phyloP scores from a whole-genome alignment of 2,888 invertebrate genomes.

The Acrobasis consociella region DNA sequence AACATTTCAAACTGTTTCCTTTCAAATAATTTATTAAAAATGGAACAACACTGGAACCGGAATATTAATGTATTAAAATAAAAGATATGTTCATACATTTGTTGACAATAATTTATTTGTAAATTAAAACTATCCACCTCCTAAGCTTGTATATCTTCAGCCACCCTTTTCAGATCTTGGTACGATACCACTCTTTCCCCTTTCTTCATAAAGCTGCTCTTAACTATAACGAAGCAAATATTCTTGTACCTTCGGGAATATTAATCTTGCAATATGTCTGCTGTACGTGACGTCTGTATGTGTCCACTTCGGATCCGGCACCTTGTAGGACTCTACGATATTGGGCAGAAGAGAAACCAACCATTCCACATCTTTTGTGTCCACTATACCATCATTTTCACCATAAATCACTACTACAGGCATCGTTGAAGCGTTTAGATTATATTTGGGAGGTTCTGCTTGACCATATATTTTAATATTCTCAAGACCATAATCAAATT shows the following conservation, averaged over 20 bases:
- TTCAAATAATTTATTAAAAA: too few relatives aligned
- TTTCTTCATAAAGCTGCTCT: not conserved
- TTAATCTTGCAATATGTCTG: conserved; percentile 40
- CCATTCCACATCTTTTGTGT: conserved; percentile 81
- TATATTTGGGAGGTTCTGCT: conserved; percentile 53
- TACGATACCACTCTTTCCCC: too few relatives aligned
- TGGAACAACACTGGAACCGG: too few relatives aligned
- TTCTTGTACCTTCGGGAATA: conserved; percentile 44
- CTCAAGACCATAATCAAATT: conserved; percentile 58
- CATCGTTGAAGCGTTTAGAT: conserved; percentile 49
- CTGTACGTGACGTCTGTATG: conserved; percentile 56
- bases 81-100: too few relatives aligned
- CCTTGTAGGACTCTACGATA: conserved; percentile 77
- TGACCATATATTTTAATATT: conserved; percentile 56
- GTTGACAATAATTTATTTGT: too few relatives aligned
- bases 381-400: conserved; percentile 81
- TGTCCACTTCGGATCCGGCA: conserved; percentile 71
- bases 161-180: too few relatives aligned
- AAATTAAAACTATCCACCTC: too few relatives aligned
- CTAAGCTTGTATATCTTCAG: too few relatives aligned
- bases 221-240: conserved; percentile 39
- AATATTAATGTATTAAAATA: too few relatives aligned
- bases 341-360: conserved; percentile 79
- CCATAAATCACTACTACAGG: conserved; percentile 62
- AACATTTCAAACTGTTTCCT: too few relatives aligned